phyloP scores from a whole-genome alignment of 2,797 vertebrate genomes.

The Bovichtus variegatus region DNA sequence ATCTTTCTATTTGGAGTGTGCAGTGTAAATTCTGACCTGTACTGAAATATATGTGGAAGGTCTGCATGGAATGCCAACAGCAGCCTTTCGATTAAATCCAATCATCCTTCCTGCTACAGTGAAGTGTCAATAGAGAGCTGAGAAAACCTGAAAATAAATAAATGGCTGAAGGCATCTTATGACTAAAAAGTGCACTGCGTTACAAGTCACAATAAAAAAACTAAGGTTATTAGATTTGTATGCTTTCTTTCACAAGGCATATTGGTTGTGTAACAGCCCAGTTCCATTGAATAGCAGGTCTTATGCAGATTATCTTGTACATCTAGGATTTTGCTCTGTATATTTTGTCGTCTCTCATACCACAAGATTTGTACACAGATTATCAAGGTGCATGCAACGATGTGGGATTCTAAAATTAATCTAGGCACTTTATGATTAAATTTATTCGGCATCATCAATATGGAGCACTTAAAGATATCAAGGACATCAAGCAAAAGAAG shows the following conservation, averaged over 20 bases:
- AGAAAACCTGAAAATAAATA: not conserved
- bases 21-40: slow-evolving; percentile 40
- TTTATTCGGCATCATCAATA: slow-evolving; percentile 25
- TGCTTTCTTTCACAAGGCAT: not conserved
- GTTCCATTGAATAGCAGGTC: not conserved
- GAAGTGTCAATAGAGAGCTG: slow-evolving; percentile 7
- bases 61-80: slow-evolving; percentile 8
- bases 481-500: slow-evolving; percentile 48
- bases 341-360: not conserved
- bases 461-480: slow-evolving; percentile 29
- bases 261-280: not conserved
- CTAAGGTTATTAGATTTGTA: not conserved
- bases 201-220: not conserved
- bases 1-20: slow-evolving; percentile 42
- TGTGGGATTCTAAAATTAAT: slow-evolving; percentile 15
- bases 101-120: not conserved
- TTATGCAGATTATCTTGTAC: not conserved
- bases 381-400: not conserved
- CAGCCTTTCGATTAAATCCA: slow-evolving; percentile 27
- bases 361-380: not conserved
- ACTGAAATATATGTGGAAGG: slow-evolving; percentile 19
- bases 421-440: slow-evolving; percentile 27
- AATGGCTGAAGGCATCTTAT: not conserved
- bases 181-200: not conserved
- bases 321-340: not conserved